Conservation (phyloP, 1,140 invertebrate genomes). For the Drosophila bifasciata region DNA sequence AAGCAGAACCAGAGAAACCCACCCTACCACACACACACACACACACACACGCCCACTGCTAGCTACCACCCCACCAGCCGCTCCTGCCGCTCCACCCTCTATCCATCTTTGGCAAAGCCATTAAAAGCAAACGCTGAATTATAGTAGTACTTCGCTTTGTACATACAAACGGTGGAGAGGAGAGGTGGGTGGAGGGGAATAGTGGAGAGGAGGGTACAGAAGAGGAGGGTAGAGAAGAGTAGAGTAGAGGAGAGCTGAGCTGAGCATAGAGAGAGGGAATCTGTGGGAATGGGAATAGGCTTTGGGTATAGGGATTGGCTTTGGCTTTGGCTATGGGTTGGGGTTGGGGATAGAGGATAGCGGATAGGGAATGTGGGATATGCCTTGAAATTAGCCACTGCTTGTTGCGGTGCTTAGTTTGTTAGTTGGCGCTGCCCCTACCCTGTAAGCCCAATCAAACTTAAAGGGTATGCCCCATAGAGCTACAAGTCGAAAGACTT, state of each 20-base stretch:
- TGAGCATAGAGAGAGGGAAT: slow-evolving; percentile 12
- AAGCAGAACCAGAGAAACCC: not conserved
- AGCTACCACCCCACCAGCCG: not conserved
- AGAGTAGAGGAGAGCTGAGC: too few relatives aligned
- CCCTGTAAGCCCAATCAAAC: too few relatives aligned
- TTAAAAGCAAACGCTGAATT: slow-evolving; percentile 64
- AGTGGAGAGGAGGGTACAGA: not conserved
- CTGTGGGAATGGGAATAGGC: too few relatives aligned
- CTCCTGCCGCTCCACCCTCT: too few relatives aligned
- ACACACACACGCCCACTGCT: too few relatives aligned
- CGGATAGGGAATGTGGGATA: too few relatives aligned
- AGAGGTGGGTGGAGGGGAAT: too few relatives aligned
- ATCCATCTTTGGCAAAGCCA: slow-evolving; percentile 30
- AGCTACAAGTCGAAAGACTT: too few relatives aligned
- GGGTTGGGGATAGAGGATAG: not conserved
- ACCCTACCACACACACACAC: not conserved
- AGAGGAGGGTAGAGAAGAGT: too few relatives aligned
- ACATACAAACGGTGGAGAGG: slow-evolving; percentile 3
- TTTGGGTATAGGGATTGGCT: not conserved
- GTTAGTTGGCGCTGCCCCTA: slow-evolving; percentile 10
- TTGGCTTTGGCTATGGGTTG: not conserved
- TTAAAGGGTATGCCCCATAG: too few relatives aligned
- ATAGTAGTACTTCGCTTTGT: slow-evolving; percentile 43
- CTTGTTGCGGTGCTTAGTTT: slow-evolving; percentile 49
- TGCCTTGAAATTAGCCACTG: slow-evolving; percentile 11